phyloP scores from a whole-genome alignment of 2,113 vertebrate genomes.

The Galemys pyrenaicus region DNA sequence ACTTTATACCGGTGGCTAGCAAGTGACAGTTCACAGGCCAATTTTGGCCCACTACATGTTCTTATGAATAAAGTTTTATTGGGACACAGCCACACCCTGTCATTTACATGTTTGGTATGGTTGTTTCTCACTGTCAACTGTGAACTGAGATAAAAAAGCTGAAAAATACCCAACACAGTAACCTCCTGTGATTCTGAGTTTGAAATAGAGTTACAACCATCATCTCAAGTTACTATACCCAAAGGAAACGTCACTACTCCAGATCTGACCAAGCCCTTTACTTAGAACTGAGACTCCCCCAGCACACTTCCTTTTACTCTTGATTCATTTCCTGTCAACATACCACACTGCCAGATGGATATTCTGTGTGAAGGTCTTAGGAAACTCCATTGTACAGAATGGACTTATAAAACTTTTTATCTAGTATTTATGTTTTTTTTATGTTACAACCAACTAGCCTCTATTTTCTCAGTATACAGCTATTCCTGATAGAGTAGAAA shows the following conservation, averaged over 20 bases:
- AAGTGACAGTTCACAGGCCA: not conserved
- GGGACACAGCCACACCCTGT: not conserved
- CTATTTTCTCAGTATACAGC: conserved; percentile 5
- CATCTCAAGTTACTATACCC: not conserved
- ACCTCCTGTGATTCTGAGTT: not conserved
- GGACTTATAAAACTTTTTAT: not conserved
- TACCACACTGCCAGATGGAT: conserved; percentile 52
- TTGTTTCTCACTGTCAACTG: not conserved
- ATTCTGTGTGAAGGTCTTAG: not conserved
- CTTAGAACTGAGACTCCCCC: not conserved
- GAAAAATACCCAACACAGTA: not conserved
- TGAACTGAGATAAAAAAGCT: conserved; percentile 7
- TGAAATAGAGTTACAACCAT: not conserved
- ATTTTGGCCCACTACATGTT: not conserved
- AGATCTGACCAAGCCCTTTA: not conserved
- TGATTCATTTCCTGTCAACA: conserved; percentile 62
- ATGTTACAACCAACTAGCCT: not conserved
- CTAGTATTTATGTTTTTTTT: not conserved
- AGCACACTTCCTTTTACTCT: conserved; percentile 39
- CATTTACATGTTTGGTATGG: not conserved
- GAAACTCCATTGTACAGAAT: conserved; percentile 45
- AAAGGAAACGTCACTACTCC: not conserved
- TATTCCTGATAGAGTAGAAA: not conserved
- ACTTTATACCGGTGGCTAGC: not conserved
- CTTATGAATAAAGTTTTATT: conserved; percentile 47